A percentile compares a stretch with the other conserved stretches of the same genome.
These are phyloP conservation scores for Caenorhabditis sulstoni DNA, from an alignment of 2,888 invertebrate species.

Conservation along the genomic window DNA sequence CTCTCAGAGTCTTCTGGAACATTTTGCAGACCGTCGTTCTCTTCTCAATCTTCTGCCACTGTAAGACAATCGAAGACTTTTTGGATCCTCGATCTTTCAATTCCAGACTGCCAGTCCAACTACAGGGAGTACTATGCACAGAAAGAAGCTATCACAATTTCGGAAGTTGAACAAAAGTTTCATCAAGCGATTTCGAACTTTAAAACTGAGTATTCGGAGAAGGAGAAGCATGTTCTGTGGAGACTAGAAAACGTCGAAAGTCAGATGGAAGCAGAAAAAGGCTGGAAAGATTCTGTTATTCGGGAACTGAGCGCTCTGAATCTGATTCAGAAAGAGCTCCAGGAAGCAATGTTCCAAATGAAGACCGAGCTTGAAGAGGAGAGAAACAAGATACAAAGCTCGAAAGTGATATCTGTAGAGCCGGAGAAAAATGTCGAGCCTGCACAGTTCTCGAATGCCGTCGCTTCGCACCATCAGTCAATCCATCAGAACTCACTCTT, in stretches of 20 bases:
- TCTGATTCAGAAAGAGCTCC: neutral
- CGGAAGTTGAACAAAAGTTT: constrained; percentile 1
- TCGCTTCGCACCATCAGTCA: neutral
- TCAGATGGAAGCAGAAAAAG: constrained; percentile 10
- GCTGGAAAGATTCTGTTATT: constrained; percentile 25
- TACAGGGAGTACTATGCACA: no score
- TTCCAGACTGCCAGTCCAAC: no score
- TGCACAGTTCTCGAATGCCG: neutral
- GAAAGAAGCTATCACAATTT: no score
- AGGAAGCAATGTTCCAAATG: neutral
- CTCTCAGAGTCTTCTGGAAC: constrained; percentile 2
- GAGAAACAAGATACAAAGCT: no score
- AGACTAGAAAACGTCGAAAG: constrained; percentile 3
- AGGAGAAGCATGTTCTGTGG: neutral
- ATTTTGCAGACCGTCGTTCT: constrained; percentile 12
- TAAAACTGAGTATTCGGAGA: neutral
- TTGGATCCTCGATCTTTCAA: no score
- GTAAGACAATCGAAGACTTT: neutral
- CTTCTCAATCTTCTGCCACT: constrained; percentile 1
- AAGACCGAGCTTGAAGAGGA: constrained; percentile 12
- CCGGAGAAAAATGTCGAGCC: neutral
- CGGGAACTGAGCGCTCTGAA: constrained; percentile 23
- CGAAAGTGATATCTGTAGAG: no score
- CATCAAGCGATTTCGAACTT: constrained; percentile 19
- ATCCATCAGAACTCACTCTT: neutral